phyloP scores from a whole-genome alignment of 2,888 invertebrate genomes.

The Zeuzera pyrina region DNA sequence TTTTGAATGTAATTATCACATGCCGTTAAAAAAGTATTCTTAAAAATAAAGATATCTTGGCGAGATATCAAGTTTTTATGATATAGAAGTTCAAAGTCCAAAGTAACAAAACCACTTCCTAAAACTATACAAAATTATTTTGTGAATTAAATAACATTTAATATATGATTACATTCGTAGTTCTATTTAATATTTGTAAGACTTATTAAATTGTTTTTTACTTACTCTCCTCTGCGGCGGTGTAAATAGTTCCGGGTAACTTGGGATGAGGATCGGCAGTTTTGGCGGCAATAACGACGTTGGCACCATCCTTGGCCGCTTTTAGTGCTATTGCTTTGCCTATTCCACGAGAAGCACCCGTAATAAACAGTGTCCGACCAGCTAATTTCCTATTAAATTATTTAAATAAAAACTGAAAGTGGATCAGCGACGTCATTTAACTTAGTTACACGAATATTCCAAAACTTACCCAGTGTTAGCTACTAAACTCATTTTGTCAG shows the following conservation, averaged over 20 bases:
- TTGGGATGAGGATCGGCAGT: conserved; percentile 93
- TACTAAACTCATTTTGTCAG: conserved; percentile 59
- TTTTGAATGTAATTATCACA: too few relatives aligned
- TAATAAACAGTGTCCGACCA: conserved; percentile 94
- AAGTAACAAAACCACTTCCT: conserved; percentile 10
- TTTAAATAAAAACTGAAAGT: conserved; percentile 14
- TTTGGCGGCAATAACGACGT: conserved; percentile 93
- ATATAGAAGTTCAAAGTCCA: conserved; percentile 41
- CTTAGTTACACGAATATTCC: too few relatives aligned
- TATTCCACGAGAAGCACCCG: conserved; percentile 97
- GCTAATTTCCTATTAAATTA: conserved; percentile 70
- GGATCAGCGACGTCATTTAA: conserved; percentile 11
- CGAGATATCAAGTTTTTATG: not conserved
- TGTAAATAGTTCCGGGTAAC: conserved; percentile 92
- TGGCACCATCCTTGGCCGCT: conserved; percentile 93
- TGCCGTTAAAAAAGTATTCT: too few relatives aligned
- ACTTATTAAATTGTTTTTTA: too few relatives aligned
- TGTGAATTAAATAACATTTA: not conserved
- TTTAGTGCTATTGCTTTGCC: conserved; percentile 96
- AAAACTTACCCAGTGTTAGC: conserved; percentile 61
- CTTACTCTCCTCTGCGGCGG: conserved; percentile 90
- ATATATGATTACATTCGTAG: not conserved
- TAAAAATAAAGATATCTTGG: not conserved
- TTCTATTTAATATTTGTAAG: not conserved
- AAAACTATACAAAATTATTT: not conserved